Evolutionary conservation across 2,113 vertebrate genomes (phyloP).

Genomic region (Pimephales promelas): DNA sequence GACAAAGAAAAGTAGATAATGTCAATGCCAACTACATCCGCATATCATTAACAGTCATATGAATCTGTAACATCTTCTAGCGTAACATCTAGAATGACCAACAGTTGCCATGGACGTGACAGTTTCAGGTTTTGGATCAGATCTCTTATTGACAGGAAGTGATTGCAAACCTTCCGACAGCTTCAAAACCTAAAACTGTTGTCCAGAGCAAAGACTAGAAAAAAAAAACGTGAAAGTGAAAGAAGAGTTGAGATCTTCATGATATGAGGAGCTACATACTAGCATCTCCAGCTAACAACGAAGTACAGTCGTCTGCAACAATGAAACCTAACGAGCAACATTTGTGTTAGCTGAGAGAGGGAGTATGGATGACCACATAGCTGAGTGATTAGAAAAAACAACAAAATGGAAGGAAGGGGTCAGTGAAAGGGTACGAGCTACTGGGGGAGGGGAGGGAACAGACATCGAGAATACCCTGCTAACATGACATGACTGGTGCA

Average conservation of each 20-base stretch:
- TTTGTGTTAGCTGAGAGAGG: slow-evolving; percentile 50
- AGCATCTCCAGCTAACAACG: slow-evolving; percentile 49
- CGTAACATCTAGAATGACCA: slow-evolving; percentile 29
- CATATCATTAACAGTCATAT: slow-evolving; percentile 77
- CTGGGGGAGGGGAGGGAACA: slow-evolving; percentile 4
- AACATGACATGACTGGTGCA: neutral
- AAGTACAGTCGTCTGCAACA: slow-evolving; percentile 22
- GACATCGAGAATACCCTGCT: slow-evolving; percentile 17
- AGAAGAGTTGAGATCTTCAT: slow-evolving; percentile 40
- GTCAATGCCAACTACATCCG: slow-evolving; percentile 90
- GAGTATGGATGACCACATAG: slow-evolving; percentile 46
- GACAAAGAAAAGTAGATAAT: slow-evolving; percentile 92
- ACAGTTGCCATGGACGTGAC: slow-evolving; percentile 35
- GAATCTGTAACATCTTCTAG: slow-evolving; percentile 65
- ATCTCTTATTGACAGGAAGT: neutral
- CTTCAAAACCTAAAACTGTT: slow-evolving; percentile 50
- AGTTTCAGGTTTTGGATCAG: slow-evolving; percentile 37
- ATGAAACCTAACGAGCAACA: slow-evolving; percentile 26
- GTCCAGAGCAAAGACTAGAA: slow-evolving; percentile 44
- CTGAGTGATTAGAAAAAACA: slow-evolving; percentile 33
- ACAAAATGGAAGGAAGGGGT: slow-evolving; percentile 28
- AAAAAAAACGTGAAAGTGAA: slow-evolving; percentile 11
- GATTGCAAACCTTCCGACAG: neutral
- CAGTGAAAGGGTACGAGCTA: slow-evolving; percentile 13
- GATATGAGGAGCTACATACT: slow-evolving; percentile 45